phyloP scores from a whole-genome alignment of 2,888 invertebrate genomes.

The Drosophila meridionalis region DNA sequence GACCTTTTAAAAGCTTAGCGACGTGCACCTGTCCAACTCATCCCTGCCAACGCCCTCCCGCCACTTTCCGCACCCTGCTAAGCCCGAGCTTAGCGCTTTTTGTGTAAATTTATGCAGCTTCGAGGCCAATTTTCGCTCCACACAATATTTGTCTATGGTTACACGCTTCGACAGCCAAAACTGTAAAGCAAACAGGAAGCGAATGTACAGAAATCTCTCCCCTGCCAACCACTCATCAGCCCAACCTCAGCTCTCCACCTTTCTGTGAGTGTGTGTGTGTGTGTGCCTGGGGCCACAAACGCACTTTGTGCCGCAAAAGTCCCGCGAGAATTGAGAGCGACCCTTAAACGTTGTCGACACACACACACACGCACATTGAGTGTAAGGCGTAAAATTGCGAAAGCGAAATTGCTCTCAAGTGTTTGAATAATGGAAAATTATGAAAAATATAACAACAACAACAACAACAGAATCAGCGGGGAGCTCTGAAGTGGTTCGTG shows the following conservation, averaged over 20 bases:
- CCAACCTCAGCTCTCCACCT: not conserved
- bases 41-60: not conserved
- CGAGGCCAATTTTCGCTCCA: constrained; percentile 66
- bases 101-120: constrained; percentile 82
- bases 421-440: constrained; percentile 80
- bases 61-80: constrained; percentile 20
- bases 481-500: constrained; percentile 27
- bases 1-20: constrained; percentile 73
- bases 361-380: constrained; percentile 10
- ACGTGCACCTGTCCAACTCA: constrained; percentile 58
- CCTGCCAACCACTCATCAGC: constrained; percentile 15
- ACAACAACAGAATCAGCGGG: not conserved
- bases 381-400: constrained; percentile 52
- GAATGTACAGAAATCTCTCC: constrained; percentile 26
- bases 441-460: constrained; percentile 75
- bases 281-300: constrained; percentile 58
- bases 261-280: not conserved
- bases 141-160: constrained; percentile 77
- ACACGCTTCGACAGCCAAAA: constrained; percentile 79
- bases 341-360: constrained; percentile 56
- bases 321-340: constrained; percentile 62
- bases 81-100: constrained; percentile 55
- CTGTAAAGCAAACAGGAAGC: constrained; percentile 75
- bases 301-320: constrained; percentile 70
- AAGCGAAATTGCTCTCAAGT: constrained; percentile 66